A percentile compares a stretch with the other conserved stretches of the same genome.
Evolutionary conservation across 1,140 invertebrate species (phyloP).

Genomic region (Mylabris phalerata): DNA sequence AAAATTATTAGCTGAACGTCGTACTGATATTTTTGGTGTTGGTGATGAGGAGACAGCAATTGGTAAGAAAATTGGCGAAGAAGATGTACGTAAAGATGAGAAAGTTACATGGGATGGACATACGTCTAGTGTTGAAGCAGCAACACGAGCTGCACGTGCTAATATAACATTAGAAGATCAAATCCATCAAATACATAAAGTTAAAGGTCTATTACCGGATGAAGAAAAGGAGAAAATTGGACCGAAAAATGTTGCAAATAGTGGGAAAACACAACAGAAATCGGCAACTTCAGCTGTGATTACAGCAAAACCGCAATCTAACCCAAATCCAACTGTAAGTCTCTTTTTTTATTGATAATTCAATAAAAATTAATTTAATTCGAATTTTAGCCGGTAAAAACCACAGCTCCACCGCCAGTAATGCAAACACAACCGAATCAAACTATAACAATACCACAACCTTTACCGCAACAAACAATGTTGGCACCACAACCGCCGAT

Average conservation of each 20-base stretch:
- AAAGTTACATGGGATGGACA: conserved; percentile 98
- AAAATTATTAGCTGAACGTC: conserved; percentile 92
- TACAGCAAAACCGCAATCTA: conserved; percentile 46
- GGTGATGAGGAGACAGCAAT: conserved; percentile 98
- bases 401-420: conserved; percentile 38
- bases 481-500: conserved; percentile 52
- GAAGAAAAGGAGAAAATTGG: conserved; percentile 92
- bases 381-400: conserved; percentile 29
- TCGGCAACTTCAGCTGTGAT: conserved; percentile 40
- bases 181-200: conserved; percentile 94
- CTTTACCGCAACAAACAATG: conserved; percentile 45
- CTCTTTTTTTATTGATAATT: not conserved
- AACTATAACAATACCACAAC: conserved; percentile 48
- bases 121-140: conserved; percentile 87
- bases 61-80: conserved; percentile 98
- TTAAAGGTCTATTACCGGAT: conserved; percentile 87
- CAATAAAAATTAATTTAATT: not conserved
- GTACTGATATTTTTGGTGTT: conserved; percentile 99
- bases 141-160: conserved; percentile 82
- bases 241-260: conserved; percentile 60
- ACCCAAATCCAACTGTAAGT: conserved; percentile 30
- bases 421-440: conserved; percentile 40
- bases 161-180: conserved; percentile 96
- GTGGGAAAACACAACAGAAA: conserved; percentile 31
- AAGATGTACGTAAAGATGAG: conserved; percentile 80